phyloP scores from a whole-genome alignment of 2,888 invertebrate genomes.

The Agonopterix alstromeriana region DNA sequence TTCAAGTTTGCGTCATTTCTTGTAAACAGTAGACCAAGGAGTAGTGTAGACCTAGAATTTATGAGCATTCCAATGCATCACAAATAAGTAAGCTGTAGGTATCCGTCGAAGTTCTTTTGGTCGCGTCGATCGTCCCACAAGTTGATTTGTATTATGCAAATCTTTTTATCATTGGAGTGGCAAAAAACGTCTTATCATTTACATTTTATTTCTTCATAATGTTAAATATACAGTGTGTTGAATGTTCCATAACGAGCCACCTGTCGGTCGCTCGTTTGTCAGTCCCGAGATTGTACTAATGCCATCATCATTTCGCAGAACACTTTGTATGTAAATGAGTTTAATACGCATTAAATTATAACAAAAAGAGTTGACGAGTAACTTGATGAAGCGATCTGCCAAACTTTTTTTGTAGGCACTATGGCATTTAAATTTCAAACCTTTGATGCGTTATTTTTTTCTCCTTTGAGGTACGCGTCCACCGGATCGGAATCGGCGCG shows the following conservation, averaged over 20 bases:
- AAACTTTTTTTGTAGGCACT: conserved; percentile 1
- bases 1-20: no score
- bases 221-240: conserved; percentile 9
- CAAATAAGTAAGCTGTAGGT: no score
- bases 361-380: conserved; percentile 28
- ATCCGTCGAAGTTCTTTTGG: no score
- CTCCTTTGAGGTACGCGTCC: no score
- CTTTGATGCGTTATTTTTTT: no score
- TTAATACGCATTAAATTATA: conserved; percentile 44
- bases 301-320: conserved; percentile 46
- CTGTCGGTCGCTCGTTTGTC: conserved; percentile 16
- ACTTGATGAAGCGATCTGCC: conserved; percentile 18
- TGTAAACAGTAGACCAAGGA: no score
- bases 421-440: no score
- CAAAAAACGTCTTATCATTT: conserved; percentile 1
- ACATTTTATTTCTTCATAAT: conserved; percentile 7
- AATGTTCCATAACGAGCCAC: conserved; percentile 14
- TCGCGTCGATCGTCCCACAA: no score
- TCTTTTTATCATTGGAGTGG: background rate
- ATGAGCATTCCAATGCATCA: no score
- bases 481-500: no score
- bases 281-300: conserved; percentile 31
- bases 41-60: no score
- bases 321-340: conserved; percentile 64
- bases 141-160: conserved; percentile 3